phyloP scores from a whole-genome alignment of 2,888 invertebrate genomes.

The Cyrtodaria siliqua region DNA sequence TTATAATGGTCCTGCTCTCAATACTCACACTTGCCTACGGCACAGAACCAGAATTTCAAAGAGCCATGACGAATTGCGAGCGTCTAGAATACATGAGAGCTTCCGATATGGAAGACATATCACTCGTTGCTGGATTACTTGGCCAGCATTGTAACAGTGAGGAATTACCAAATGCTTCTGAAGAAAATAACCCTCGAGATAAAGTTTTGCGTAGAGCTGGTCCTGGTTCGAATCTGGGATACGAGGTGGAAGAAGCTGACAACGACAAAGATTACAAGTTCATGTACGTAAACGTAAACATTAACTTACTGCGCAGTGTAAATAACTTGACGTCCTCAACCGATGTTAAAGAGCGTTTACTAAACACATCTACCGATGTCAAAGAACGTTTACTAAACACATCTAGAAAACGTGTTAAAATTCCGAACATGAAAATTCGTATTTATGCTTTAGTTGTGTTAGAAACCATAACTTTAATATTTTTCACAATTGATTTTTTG shows the following conservation, averaged over 20 bases:
- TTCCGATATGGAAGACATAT: constrained; percentile 41
- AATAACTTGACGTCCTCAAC: too few species aligned
- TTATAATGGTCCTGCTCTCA: constrained; percentile 45
- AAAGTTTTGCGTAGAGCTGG: too few species aligned
- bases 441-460: constrained; percentile 21
- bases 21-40: constrained; percentile 42
- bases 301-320: too few species aligned
- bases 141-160: background rate
- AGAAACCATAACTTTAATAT: constrained; percentile 32
- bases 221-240: too few species aligned
- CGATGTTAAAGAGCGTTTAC: too few species aligned
- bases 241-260: too few species aligned
- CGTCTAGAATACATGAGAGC: constrained; percentile 49
- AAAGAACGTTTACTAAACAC: background rate
- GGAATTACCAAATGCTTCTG: too few species aligned
- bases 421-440: constrained; percentile 48
- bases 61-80: constrained; percentile 58
- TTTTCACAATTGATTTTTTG: constrained; percentile 42
- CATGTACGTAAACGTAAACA: too few species aligned
- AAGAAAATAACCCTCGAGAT: too few species aligned
- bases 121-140: background rate
- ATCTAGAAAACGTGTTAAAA: constrained; percentile 8
- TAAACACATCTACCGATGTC: too few species aligned
- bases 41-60: constrained; percentile 47
- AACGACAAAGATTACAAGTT: too few species aligned